Conservation (phyloP, 2,113 vertebrate species). For the Myrmecophaga tridactyla region DNA sequence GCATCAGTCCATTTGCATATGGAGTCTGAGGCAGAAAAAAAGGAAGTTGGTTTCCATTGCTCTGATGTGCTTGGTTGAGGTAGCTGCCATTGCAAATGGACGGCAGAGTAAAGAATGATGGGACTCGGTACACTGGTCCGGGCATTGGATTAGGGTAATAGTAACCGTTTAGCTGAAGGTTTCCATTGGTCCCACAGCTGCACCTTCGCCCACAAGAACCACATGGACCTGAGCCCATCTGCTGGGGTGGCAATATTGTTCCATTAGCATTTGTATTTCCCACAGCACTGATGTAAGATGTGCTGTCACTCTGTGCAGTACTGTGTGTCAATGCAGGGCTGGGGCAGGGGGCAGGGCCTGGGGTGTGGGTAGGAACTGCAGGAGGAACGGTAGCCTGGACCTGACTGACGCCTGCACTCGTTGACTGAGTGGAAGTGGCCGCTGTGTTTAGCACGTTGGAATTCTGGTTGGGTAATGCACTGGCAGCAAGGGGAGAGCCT, state of each 20-base stretch:
- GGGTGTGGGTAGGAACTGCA: slow-evolving; percentile 91
- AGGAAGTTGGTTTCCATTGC: slow-evolving; percentile 89
- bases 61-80: slow-evolving; percentile 95
- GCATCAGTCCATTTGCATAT: slow-evolving; percentile 89
- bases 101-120: slow-evolving; percentile 90
- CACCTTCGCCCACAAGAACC: slow-evolving; percentile 93
- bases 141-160: slow-evolving; percentile 88
- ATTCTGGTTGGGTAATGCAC: slow-evolving; percentile 83
- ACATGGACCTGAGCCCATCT: slow-evolving; percentile 86
- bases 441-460: slow-evolving; percentile 81
- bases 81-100: slow-evolving; percentile 94
- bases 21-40: slow-evolving; percentile 91
- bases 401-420: slow-evolving; percentile 81
- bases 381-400: slow-evolving; percentile 86
- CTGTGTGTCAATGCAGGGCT: slow-evolving; percentile 93
- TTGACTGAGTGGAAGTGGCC: slow-evolving; percentile 79
- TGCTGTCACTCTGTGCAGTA: slow-evolving; percentile 91
- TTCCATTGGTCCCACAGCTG: slow-evolving; percentile 90
- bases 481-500: slow-evolving; percentile 81
- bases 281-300: slow-evolving; percentile 90
- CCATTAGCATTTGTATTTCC: slow-evolving; percentile 83
- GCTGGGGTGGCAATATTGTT: slow-evolving; percentile 82
- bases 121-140: slow-evolving; percentile 91
- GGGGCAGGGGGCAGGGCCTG: slow-evolving; percentile 91
- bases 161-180: slow-evolving; percentile 86